Conservation (phyloP, 2,113 vertebrate genomes). For the Boulengeromyrus knoepffleri region DNA sequence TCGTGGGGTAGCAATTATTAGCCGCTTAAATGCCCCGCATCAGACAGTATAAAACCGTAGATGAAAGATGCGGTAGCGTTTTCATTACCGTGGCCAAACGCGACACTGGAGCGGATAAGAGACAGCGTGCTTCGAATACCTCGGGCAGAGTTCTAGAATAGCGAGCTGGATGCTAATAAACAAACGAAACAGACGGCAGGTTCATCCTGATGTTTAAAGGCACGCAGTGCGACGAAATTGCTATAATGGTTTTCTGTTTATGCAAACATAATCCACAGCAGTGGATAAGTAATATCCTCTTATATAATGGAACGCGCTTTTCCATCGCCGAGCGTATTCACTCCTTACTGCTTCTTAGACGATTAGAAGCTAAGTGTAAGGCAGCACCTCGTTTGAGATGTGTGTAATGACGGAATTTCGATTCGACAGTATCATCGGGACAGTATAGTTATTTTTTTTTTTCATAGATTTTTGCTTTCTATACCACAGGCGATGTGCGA, state of each 20-base stretch:
- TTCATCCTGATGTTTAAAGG: not conserved
- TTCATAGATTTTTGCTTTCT: not conserved
- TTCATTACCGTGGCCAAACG: not conserved
- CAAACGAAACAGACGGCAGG: not conserved
- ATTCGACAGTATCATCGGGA: not conserved
- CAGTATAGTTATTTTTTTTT: not conserved
- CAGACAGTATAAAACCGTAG: not conserved
- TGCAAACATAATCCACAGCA: not conserved
- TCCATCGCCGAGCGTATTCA: not conserved
- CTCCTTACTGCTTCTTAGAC: not conserved
- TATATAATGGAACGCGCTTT: not conserved
- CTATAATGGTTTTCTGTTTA: not conserved
- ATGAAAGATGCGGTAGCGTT: not conserved
- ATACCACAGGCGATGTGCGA: not conserved
- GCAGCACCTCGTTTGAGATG: not conserved
- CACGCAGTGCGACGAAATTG: not conserved
- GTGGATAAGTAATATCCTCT: not conserved
- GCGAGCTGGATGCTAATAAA: not conserved
- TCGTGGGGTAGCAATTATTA: not conserved
- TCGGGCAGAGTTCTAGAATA: not conserved
- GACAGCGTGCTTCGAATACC: not conserved
- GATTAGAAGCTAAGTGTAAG: not conserved
- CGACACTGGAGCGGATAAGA: not conserved
- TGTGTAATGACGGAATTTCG: not conserved
- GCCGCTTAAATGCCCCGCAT: not conserved